These are phyloP conservation scores for Emydocephalus ijimae DNA, from an alignment of 2,113 vertebrate genomes.

Conservation along the genomic window DNA sequence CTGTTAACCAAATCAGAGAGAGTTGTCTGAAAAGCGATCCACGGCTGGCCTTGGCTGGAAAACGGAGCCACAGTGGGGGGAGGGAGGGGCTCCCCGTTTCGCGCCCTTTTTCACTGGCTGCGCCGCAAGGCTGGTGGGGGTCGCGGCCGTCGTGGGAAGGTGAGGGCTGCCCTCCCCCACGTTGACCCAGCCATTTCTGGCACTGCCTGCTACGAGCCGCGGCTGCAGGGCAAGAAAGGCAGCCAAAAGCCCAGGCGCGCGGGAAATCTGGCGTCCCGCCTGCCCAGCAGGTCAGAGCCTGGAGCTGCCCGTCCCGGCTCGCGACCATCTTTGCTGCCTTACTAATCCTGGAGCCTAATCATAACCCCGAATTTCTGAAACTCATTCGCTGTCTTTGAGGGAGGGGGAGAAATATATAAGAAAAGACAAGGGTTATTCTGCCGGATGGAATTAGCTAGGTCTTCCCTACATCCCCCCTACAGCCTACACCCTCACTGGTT, in stretches of 20 bases:
- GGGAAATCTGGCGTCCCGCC: not conserved
- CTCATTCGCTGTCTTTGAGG: not conserved
- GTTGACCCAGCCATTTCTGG: not conserved
- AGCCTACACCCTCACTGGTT: no score
- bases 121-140: not conserved
- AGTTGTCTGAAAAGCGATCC: not conserved
- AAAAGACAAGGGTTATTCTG: not conserved
- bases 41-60: not conserved
- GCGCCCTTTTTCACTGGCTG: not conserved
- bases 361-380: not conserved
- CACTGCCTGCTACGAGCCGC: not conserved
- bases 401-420: not conserved
- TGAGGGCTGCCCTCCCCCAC: not conserved
- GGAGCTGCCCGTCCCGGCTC: not conserved
- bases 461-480: rapidly evolving
- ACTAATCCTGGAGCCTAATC: not conserved
- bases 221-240: not conserved
- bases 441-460: not conserved
- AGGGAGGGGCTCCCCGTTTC: not conserved
- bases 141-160: not conserved
- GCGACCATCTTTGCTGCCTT: not conserved
- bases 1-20: not conserved
- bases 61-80: not conserved
- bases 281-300: not conserved
- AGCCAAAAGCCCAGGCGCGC: not conserved